Evolutionary conservation across 2,797 vertebrate species (phyloP).

Genomic region (Sciurus carolinensis): DNA sequence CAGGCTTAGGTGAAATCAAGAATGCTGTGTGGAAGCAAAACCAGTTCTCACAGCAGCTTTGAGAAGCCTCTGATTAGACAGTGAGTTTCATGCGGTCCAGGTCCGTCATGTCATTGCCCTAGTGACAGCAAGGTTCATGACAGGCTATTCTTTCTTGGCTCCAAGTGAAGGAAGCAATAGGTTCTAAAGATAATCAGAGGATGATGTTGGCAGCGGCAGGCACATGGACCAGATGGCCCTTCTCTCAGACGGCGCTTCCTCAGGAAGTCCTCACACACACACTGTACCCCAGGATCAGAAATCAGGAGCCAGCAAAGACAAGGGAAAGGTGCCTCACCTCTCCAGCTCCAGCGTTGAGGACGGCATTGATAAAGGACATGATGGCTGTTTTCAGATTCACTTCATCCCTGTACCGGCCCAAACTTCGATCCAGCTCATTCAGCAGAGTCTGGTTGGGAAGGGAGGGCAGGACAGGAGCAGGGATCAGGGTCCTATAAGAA

Average conservation of each 20-base stretch:
- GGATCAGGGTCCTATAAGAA: background rate
- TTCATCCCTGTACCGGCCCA: constrained; percentile 96
- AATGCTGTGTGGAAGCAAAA: too few species aligned
- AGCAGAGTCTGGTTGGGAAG: constrained; percentile 92
- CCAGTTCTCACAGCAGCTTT: background rate
- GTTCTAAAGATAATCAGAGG: background rate
- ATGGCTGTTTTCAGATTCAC: constrained; percentile 99
- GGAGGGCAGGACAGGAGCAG: background rate
- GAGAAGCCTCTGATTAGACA: background rate
- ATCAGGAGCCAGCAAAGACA: background rate
- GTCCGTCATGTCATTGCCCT: background rate
- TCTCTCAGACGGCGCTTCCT: background rate
- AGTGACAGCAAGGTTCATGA: background rate
- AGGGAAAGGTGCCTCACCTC: constrained; percentile 91
- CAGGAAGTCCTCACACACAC: background rate
- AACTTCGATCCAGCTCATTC: constrained; percentile 96
- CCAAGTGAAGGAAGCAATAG: background rate
- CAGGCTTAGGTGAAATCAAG: background rate
- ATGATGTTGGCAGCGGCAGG: background rate
- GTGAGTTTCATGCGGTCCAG: background rate
- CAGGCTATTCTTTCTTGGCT: background rate
- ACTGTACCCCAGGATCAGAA: too few species aligned
- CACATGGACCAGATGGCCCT: background rate
- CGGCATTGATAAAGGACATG: constrained; percentile 99
- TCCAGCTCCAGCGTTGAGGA: constrained; percentile 97